phyloP scores from a whole-genome alignment of 2,113 vertebrate genomes.

The Hypocryptadius cinnamomeus region DNA sequence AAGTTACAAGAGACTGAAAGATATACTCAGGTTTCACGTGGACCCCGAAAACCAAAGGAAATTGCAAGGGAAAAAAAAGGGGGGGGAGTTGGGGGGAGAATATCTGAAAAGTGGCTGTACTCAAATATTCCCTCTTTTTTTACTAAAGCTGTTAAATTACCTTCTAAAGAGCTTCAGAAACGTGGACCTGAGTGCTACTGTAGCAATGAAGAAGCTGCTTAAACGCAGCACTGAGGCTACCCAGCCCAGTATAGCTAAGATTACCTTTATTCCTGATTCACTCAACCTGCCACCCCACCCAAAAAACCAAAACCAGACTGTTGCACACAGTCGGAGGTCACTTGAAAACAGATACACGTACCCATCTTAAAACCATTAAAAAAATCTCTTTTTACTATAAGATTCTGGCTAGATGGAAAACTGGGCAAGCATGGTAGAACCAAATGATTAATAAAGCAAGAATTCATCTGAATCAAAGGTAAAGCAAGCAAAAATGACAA shows the following conservation, averaged over 20 bases:
- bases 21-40: not conserved
- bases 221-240: not conserved
- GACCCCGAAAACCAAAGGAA: not conserved
- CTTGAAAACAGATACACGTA: not conserved
- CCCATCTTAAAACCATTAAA: not conserved
- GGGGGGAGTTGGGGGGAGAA: accelerated
- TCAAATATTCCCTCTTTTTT: not conserved
- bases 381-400: not conserved
- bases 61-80: not conserved
- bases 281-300: accelerated
- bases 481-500: slow-evolving; percentile 43
- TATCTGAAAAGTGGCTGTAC: not conserved
- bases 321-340: not conserved
- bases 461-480: slow-evolving; percentile 34
- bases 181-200: not conserved
- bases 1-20: not conserved
- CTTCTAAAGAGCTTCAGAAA: not conserved
- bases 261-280: not conserved
- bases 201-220: not conserved
- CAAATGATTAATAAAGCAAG: slow-evolving; percentile 23
- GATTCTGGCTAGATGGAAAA: slow-evolving; percentile 1
- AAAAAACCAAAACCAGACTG: not conserved
- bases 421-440: not conserved
- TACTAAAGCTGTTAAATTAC: not conserved
- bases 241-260: not conserved